A percentile compares a stretch with the other conserved stretches of the same genome.
Conservation (phyloP, 2,113 vertebrate genomes). For the Dicerorhinus sumatrensis region DNA sequence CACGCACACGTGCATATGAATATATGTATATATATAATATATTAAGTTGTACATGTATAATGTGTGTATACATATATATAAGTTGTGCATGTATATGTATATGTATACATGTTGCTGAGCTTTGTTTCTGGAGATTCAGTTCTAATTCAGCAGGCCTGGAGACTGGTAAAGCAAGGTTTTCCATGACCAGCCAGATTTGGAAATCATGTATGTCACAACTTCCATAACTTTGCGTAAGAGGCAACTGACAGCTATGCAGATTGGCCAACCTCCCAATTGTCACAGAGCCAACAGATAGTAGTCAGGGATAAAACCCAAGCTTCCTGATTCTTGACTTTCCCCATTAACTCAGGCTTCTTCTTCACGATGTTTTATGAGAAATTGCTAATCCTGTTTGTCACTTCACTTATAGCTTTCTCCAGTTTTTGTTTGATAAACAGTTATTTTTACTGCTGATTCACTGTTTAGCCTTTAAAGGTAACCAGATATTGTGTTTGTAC, state of each 20-base stretch:
- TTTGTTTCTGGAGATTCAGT: not conserved
- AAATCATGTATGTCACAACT: not conserved
- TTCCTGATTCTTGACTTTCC: not conserved
- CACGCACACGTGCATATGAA: fast-evolving
- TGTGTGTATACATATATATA: not conserved
- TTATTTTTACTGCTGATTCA: constrained; percentile 38
- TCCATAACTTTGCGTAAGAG: not conserved
- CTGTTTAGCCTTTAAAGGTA: constrained; percentile 1
- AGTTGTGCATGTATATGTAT: not conserved
- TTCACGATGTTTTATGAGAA: constrained; percentile 33
- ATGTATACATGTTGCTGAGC: not conserved
- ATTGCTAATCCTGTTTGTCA: not conserved
- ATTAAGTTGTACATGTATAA: not conserved
- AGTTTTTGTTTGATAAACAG: not conserved
- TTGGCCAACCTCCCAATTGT: not conserved
- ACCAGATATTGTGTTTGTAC: not conserved
- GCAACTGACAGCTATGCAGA: not conserved
- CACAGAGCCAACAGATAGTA: fast-evolving
- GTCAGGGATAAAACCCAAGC: not conserved
- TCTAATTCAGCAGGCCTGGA: not conserved
- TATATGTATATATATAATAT: too few relatives aligned
- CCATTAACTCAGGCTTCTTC: not conserved
- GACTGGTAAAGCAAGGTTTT: not conserved
- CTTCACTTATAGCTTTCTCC: not conserved
- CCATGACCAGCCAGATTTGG: not conserved